Evolutionary conservation across 1,140 invertebrate species (phyloP).

Genomic region (Drosophila fuyamai): DNA sequence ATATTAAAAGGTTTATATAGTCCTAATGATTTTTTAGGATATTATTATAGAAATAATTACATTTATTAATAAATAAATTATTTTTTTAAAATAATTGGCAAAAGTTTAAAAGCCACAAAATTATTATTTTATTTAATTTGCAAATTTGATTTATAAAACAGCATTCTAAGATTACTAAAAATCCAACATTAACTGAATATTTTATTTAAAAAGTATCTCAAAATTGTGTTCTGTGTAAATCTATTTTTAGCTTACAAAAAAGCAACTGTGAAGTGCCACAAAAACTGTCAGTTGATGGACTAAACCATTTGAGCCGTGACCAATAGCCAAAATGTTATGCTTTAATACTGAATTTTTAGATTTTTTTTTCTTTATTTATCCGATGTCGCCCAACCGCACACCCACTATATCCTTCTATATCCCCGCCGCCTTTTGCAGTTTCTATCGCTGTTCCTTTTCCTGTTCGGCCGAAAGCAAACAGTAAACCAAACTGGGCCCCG

Average conservation of each 20-base stretch:
- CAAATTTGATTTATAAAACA: too few species aligned
- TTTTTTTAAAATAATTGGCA: too few species aligned
- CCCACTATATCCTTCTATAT: constrained; percentile 1
- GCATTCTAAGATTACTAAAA: too few species aligned
- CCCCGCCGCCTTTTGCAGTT: constrained; percentile 6
- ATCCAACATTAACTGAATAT: too few species aligned
- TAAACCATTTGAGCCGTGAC: constrained; percentile 23
- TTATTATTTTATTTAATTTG: too few species aligned
- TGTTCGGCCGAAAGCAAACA: constrained; percentile 47
- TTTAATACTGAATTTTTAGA: constrained; percentile 67
- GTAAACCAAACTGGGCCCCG: constrained; percentile 44
- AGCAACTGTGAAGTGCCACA: constrained; percentile 11
- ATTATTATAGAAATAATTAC: too few species aligned
- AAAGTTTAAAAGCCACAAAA: too few species aligned
- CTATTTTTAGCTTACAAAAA: constrained; percentile 2
- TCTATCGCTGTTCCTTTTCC: constrained; percentile 31
- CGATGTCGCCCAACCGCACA: background rate
- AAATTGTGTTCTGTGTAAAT: constrained; percentile 1
- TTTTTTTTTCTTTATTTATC: constrained; percentile 19
- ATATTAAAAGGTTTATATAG: background rate
- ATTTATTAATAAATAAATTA: too few species aligned
- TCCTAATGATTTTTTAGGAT: background rate
- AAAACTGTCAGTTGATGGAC: constrained; percentile 17
- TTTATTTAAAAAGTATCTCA: background rate
- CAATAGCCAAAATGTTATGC: constrained; percentile 53